Conservation (phyloP, 2,888 invertebrate species). For the Conistra vaccinii region DNA sequence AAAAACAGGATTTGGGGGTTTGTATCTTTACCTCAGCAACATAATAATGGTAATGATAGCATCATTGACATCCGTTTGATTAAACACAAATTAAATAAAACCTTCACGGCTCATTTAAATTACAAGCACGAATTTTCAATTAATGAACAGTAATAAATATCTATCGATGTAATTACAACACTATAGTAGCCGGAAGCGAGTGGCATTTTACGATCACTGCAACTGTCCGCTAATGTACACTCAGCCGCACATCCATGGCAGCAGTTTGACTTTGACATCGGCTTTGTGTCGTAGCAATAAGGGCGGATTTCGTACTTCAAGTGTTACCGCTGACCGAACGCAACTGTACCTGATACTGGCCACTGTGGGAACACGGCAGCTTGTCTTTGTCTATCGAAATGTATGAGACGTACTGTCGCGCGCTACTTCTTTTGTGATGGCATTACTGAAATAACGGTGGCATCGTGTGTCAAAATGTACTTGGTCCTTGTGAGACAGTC, state of each 20-base stretch:
- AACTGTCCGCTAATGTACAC: conserved; percentile 73
- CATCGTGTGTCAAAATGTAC: conserved; percentile 5
- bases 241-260: not conserved
- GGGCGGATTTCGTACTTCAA: not conserved
- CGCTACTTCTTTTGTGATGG: conserved; percentile 39
- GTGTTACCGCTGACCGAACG: conserved; percentile 25
- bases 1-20: not conserved
- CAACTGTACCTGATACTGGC: conserved; percentile 60
- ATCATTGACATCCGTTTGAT: not conserved
- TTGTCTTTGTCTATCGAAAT: conserved; percentile 43
- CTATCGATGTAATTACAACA: conserved; percentile 59
- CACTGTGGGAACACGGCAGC: conserved; percentile 47
- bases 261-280: not conserved
- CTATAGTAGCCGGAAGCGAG: conserved; percentile 64
- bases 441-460: conserved; percentile 15
- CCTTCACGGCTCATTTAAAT: not conserved
- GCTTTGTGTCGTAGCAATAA: not conserved
- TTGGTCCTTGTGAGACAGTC: not conserved
- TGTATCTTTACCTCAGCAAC: no score
- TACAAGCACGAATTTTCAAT: not conserved
- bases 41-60: not conserved
- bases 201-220: conserved; percentile 74
- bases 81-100: not conserved
- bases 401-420: conserved; percentile 44
- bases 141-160: not conserved